These are phyloP conservation scores for Zaprionus tsacasi DNA, from an alignment of 1,140 invertebrate species.

Conservation along the genomic window DNA sequence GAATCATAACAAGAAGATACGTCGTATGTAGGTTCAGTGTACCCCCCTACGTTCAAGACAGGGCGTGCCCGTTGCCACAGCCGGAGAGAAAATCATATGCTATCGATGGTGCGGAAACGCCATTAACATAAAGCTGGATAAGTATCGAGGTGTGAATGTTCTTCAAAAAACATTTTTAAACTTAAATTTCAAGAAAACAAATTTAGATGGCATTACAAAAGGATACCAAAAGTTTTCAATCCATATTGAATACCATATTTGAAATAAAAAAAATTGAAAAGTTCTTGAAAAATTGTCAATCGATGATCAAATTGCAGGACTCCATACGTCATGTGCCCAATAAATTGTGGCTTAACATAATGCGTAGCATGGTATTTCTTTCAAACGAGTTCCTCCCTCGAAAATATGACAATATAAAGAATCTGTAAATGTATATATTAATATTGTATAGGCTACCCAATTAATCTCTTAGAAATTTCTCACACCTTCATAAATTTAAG, in stretches of 20 bases:
- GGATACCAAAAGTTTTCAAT: slow-evolving; percentile 34
- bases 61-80: not conserved
- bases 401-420: not conserved
- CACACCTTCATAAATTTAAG: slow-evolving; percentile 3
- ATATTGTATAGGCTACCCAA: slow-evolving; percentile 44
- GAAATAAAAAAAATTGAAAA: slow-evolving; percentile 23
- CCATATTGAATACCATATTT: slow-evolving; percentile 28
- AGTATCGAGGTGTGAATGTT: slow-evolving; percentile 32
- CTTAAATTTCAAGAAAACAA: not conserved
- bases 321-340: slow-evolving; percentile 53
- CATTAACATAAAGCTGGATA: slow-evolving; percentile 34
- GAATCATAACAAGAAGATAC: not conserved
- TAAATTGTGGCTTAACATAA: slow-evolving; percentile 51
- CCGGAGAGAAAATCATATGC: slow-evolving; percentile 20
- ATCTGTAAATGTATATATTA: slow-evolving; percentile 13
- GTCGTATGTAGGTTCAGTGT: not conserved
- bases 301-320: slow-evolving; percentile 31
- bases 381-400: not conserved
- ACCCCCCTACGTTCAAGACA: slow-evolving; percentile 14
- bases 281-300: slow-evolving; percentile 31
- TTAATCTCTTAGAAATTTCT: not conserved
- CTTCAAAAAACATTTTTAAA: slow-evolving; percentile 18
- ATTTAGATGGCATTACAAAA: not conserved
- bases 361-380: slow-evolving; percentile 52
- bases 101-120: slow-evolving; percentile 18